These are phyloP conservation scores for Caenorhabditis zanzibari DNA, from an alignment of 2,888 invertebrate genomes.

Conservation along the genomic window DNA sequence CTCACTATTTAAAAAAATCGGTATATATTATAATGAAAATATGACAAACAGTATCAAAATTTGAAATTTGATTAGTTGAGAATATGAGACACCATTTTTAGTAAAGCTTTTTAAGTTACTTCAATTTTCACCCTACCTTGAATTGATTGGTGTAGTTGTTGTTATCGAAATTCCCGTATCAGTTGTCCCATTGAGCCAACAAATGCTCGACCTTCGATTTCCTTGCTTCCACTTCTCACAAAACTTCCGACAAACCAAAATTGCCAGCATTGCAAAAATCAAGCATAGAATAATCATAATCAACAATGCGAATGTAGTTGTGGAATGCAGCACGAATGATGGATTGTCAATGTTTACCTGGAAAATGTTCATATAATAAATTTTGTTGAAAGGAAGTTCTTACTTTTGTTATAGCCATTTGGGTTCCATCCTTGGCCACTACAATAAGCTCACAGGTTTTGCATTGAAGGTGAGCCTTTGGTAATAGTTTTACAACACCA, in stretches of 20 bases:
- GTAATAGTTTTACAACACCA: constrained; percentile 67
- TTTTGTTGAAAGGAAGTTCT: no score
- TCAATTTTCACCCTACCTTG: constrained; percentile 27
- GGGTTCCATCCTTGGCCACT: constrained; percentile 71
- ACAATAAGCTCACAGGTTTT: constrained; percentile 77
- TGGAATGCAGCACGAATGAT: constrained; percentile 58
- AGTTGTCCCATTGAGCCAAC: constrained; percentile 74
- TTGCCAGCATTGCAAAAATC: constrained; percentile 68
- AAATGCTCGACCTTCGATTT: constrained; percentile 69
- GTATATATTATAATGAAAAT: no score
- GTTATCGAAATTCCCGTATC: constrained; percentile 76
- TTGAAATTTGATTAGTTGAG: no score
- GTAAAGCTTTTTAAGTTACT: no score
- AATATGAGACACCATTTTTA: no score
- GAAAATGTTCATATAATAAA: no score
- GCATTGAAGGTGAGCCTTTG: constrained; percentile 68
- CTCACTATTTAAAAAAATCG: no score
- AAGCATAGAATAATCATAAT: constrained; percentile 68
- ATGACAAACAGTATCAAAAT: no score
- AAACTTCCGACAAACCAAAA: constrained; percentile 69
- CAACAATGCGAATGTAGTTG: constrained; percentile 66
- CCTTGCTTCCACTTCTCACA: constrained; percentile 70
- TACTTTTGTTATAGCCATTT: constrained; percentile 70
- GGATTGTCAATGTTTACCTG: constrained; percentile 67
- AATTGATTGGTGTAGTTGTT: constrained; percentile 66